Evolutionary conservation across 2,888 invertebrate species (phyloP), one percentile per base, ranked within the genome.

Genomic region (Kryphioiulus occultus): DNA sequence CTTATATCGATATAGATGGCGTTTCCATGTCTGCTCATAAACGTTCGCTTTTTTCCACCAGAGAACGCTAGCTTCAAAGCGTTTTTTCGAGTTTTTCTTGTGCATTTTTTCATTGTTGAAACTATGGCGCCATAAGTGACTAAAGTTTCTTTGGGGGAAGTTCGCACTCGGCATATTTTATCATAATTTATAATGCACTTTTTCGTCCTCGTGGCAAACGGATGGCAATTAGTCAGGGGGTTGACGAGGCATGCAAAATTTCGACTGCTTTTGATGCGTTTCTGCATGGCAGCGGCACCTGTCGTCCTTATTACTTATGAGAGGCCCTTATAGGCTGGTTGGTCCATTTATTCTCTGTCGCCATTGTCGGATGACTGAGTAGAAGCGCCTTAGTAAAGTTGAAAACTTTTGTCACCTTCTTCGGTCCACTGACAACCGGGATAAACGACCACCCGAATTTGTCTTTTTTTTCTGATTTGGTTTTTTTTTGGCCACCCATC

Each of bases 191-290:
- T 26, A 26, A 26, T 5, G 26, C 22, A 68, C 26, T 68, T 68
- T 68, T 22, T 68, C 68, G 68, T 26, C 68, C 1, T 22, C 68
- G 26, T 68, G 26, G 22, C 22, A 12, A 68, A 68, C 26, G 68
- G 68, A 68, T 68, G 26, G 68, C 68, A 68, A 68, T 68, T 68
- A 68, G 68, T 68, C 68, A 68, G 26, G 68, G 10, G 68, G 22
- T 68, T 68, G 68, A 68, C 68, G 26, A 68, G 68, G 68, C 68
- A 68, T 68, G 68, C 68, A 68, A 68, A 68, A 68, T 68, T n/a
- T 68, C 26, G 26, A 68, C 68, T 68, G 26, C 26, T 68, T 68
- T 22, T 68, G 68, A 68, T 68, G 68, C 68, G 9, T 68, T 22
- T 68, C 59, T n/a, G 19, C 59, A n/a, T n/a, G n/a, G 26, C 68